A percentile compares a stretch with the other conserved stretches of the same genome.
phyloP scores from a whole-genome alignment of 2,888 invertebrate species.

The Suillia variegata region DNA sequence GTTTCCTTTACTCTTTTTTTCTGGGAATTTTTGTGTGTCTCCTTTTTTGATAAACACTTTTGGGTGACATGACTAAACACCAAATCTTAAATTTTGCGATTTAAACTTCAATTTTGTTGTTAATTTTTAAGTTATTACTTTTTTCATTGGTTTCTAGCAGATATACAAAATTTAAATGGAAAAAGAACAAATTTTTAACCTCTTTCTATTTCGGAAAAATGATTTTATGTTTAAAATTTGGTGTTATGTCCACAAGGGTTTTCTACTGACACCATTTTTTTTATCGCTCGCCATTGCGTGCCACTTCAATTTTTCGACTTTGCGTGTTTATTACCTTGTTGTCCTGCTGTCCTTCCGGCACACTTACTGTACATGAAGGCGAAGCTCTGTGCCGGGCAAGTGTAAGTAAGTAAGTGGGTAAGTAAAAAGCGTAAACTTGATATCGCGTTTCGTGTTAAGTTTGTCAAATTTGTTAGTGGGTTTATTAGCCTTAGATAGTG shows the following conservation, averaged over 20 bases:
- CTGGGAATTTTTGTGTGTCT: no score
- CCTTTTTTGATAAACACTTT: no score
- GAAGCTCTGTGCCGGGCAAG: neutral
- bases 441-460: neutral
- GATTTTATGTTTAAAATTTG: no score
- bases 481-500: neutral
- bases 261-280: neutral
- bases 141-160: no score
- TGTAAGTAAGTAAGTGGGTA: neutral
- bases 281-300: neutral
- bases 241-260: neutral
- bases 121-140: no score
- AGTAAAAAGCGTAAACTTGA: neutral
- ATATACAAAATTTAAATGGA: no score
- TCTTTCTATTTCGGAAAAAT: no score
- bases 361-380: neutral
- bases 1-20: no score
- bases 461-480: neutral
- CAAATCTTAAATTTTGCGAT: no score
- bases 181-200: no score
- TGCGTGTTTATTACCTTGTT: constrained; percentile 1
- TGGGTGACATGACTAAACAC: no score
- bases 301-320: neutral
- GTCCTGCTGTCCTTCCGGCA: neutral
- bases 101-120: no score